Base-by-base conservation (phyloP, 2,888 invertebrate species). In the Caenorhabditis drosophilae region DNA sequence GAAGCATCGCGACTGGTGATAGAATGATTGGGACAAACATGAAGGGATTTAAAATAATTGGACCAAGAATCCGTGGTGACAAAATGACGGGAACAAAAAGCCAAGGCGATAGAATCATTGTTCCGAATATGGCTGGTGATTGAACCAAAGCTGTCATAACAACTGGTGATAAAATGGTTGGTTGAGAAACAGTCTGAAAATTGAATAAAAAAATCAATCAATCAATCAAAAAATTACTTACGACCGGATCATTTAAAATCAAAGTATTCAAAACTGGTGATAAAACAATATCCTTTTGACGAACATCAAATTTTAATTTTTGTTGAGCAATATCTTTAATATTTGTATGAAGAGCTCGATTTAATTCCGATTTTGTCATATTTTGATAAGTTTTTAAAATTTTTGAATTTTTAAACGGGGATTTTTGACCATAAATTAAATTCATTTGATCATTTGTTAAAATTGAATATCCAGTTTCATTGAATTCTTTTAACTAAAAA, bases 381-480 rank as follows among this genome's bases (percentile, higher is more conserved):
- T 36, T 56, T 34, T 50, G 20, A 6, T 40, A 48, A 41, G 20
- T 38, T 12, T 22, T 23, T 27, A 76, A 31, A 16, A 67, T 47
- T 27, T 63, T 31, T 4, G 62, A 36, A 56, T 74, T 68, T 46
- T 53, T 38, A 52, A 58, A 70, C 2, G 70, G 64, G 3, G 79
- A 79, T n/a, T 58, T 35, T 9, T 55, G 50, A 0, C 80, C 80
- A 47, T 80, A 80, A 35, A 80, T 35, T 31, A 73, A 15, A 9
- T 70, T 46, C 38, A 79, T 49, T 45, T 80, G 80, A 7, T 71
- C 61, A 1, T 27, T 31, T 2, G 34, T 69, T 62, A 80, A 61
- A n/a, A 76, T 67, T 11, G 77, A 58, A 58, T 72, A 80, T 31
- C 80, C 80, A 6, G 72, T 73, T 23, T 50, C 15, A 51, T 76